Base-by-base conservation (phyloP, 2,113 vertebrate species). In the Orycteropus afer region DNA sequence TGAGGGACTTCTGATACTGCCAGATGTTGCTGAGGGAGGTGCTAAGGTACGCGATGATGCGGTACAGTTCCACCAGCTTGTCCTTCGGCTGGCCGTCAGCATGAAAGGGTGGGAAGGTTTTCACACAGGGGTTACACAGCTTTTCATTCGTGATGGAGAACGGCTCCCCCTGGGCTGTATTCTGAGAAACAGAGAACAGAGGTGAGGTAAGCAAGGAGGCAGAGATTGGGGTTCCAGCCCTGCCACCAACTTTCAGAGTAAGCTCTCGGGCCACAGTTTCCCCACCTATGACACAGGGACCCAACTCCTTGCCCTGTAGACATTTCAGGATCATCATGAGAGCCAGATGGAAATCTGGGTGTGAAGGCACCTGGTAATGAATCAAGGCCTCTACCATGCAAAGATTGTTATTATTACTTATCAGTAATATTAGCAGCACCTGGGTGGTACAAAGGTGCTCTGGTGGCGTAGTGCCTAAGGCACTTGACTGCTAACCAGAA, bases 11-110 rank as follows among this genome's bases (percentile, higher is more conserved):
- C 96, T 98, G 98, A 91, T 98, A 98, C 0, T 95, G 94, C 0
- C 98, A 98, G 97, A 99, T 97, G 67, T 99, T 99, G 89, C 98
- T 97, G 91, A 99, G 90, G 0, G 98, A 98, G 74, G 98, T 96
- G 0, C 98, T 98, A 37, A 99, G 97, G 96, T 98, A 99, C 2
- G 96, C 96, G 0, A 98, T 93, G 93, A 98, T 97, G 55, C 98
- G 97, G 95, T 99, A 98, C 91, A 99, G 96, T 89, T 98, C 98
- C 93, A 98, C 96, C 97, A 98, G 96, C 74, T 95, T 97, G 71
- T 97, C 98, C 94, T 98, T 98, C 93, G 97, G 96, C 0, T 97
- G 98, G 87, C 96, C 97, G 6, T 98, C 98, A 88, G 97, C 67
- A 0, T 95, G 98, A 97, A 99, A 98, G 0, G 97, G 9, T 0